These are phyloP conservation scores for Chaetodon trifasciatus DNA, from an alignment of 2,797 vertebrate genomes.

Conservation along the genomic window DNA sequence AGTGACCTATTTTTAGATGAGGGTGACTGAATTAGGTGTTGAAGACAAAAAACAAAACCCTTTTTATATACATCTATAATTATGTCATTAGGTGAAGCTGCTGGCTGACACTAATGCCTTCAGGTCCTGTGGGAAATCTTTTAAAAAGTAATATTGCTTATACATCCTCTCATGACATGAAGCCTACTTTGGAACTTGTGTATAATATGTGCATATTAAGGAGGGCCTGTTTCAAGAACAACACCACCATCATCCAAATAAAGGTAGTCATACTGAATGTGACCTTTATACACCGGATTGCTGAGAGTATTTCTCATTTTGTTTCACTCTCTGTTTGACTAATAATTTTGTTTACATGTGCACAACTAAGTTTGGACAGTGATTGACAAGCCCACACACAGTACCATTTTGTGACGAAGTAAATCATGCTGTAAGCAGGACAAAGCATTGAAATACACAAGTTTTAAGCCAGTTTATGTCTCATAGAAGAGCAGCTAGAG, in stretches of 20 bases:
- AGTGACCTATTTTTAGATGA: background rate
- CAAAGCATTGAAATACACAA: background rate
- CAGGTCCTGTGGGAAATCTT: background rate
- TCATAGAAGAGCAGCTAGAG: background rate
- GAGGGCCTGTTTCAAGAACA: background rate
- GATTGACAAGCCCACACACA: background rate
- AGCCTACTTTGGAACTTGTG: background rate
- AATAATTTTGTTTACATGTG: background rate
- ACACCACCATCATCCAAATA: background rate
- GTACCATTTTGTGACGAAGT: background rate
- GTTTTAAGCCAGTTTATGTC: background rate
- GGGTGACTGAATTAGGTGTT: background rate
- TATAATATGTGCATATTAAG: background rate
- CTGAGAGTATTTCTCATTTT: background rate
- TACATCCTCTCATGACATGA: background rate
- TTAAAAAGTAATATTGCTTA: background rate
- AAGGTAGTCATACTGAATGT: background rate
- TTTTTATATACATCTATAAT: no score
- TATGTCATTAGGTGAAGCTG: background rate
- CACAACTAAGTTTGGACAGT: background rate
- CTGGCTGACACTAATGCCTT: conserved; percentile 5
- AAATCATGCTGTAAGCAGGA: background rate
- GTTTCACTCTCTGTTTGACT: background rate
- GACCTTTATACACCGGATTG: background rate
- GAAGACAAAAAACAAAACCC: no score